phyloP scores from a whole-genome alignment of 2,797 vertebrate species.

The Spinus olivaceus region DNA sequence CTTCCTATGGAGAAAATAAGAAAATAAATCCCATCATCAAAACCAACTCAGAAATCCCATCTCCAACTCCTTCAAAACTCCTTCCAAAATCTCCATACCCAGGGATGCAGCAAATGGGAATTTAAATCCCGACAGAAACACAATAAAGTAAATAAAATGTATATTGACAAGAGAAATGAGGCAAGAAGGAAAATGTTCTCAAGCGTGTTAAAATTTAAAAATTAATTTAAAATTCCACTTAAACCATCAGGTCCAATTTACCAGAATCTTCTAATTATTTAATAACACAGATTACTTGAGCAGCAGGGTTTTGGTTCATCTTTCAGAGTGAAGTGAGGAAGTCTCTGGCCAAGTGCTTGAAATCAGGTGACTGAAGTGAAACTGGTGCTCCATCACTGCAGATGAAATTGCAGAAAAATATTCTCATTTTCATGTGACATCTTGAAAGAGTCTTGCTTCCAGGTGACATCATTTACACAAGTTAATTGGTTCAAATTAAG shows the following conservation, averaged over 20 bases:
- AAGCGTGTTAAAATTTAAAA: background rate
- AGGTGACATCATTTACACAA: background rate
- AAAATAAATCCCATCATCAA: background rate
- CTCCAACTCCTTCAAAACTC: background rate
- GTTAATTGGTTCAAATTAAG: background rate
- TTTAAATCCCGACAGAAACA: background rate
- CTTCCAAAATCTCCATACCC: background rate
- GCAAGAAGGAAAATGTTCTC: background rate
- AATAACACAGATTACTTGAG: rapidly evolving
- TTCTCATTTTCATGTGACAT: background rate
- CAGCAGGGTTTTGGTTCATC: background rate
- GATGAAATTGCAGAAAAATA: background rate
- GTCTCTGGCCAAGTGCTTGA: background rate
- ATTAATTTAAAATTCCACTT: background rate
- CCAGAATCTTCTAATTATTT: background rate
- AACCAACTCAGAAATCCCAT: background rate
- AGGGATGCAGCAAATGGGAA: background rate
- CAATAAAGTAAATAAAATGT: background rate
- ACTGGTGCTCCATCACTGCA: background rate
- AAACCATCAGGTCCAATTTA: background rate
- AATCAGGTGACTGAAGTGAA: background rate
- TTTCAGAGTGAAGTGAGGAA: background rate
- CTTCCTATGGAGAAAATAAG: background rate
- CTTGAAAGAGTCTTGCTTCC: background rate
- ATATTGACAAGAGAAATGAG: background rate